These are phyloP conservation scores for Hylyphantes graminicola DNA, from an alignment of 1,140 invertebrate species.

Conservation along the genomic window DNA sequence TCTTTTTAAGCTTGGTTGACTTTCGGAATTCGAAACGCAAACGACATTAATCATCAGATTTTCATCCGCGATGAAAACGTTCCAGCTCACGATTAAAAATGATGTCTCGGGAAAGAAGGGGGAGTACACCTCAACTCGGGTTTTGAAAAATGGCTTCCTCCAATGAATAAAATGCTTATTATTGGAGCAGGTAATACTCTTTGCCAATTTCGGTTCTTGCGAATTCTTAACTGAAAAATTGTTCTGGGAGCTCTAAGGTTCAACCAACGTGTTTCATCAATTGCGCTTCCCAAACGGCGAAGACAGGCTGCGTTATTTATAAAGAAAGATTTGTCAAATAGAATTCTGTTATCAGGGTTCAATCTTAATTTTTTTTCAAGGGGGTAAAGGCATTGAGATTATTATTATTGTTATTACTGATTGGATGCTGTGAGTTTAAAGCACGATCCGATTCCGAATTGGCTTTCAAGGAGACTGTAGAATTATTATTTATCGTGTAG, in stretches of 20 bases:
- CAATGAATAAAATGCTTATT: constrained; percentile 35
- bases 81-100: constrained; percentile 15
- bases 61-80: constrained; percentile 23
- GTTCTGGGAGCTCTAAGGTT: constrained; percentile 6
- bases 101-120: background rate
- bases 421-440: no score
- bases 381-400: no score
- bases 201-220: constrained; percentile 37
- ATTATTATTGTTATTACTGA: no score
- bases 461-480: no score
- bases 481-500: no score
- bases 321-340: background rate
- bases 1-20: background rate
- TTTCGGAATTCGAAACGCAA: background rate
- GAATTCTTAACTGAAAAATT: constrained; percentile 21
- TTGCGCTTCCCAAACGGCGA: background rate
- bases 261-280: constrained; percentile 23
- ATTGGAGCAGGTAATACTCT: constrained; percentile 3
- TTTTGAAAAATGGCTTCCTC: background rate
- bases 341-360: no score
- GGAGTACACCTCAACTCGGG: constrained; percentile 1
- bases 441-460: no score
- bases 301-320: constrained; percentile 5
- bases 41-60: constrained; percentile 30
- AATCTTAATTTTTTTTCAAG: no score